These are phyloP conservation scores for Eurystomus gularis DNA, from an alignment of 2,113 vertebrate species.

Conservation along the genomic window DNA sequence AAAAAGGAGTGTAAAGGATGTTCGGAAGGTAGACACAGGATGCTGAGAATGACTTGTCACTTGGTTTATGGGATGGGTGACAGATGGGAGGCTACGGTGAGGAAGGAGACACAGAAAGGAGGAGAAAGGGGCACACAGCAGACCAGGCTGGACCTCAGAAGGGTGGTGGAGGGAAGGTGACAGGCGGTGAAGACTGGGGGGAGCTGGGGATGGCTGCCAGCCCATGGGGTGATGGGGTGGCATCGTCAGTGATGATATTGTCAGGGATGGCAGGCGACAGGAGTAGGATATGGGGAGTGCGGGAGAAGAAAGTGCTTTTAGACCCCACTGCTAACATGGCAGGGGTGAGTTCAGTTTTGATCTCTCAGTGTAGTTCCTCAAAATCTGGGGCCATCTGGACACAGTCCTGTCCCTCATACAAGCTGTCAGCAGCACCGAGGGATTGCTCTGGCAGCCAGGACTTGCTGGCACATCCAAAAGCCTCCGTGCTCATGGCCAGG, in stretches of 20 bases:
- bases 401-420: constrained; percentile 42
- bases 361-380: constrained; percentile 25
- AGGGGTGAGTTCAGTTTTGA: constrained; percentile 12
- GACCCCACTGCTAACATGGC: neutral
- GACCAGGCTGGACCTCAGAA: neutral
- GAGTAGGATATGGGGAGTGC: neutral
- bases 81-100: constrained; percentile 3
- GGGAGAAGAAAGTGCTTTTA: neutral
- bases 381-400: constrained; percentile 66
- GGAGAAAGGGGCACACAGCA: neutral
- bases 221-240: neutral
- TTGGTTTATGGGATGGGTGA: neutral
- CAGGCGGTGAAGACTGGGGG: neutral
- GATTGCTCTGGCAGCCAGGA: constrained; percentile 54
- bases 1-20: neutral
- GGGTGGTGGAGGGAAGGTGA: neutral
- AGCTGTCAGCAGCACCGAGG: constrained; percentile 30
- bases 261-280: neutral
- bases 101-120: neutral
- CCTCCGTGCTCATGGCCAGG: neutral
- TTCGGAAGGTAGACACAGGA: neutral
- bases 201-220: neutral
- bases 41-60: neutral
- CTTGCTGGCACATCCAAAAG: constrained; percentile 18
- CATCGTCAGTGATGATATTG: neutral